Conservation (phyloP, 1,140 invertebrate species). For the Ruditapes philippinarum region DNA sequence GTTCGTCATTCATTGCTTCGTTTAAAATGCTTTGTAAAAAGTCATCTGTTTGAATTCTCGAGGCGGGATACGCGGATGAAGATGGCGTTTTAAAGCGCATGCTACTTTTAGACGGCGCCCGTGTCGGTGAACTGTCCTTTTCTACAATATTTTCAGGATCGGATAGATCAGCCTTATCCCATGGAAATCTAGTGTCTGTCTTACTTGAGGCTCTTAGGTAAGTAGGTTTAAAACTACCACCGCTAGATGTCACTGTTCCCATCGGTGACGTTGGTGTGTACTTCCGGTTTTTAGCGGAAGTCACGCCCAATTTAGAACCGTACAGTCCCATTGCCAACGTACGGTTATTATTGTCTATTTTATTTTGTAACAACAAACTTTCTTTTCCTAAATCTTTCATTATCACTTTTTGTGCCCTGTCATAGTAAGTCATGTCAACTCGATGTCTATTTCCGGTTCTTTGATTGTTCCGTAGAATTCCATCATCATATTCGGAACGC, state of each 20-base stretch:
- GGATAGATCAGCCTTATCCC: slow-evolving; percentile 32
- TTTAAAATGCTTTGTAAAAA: slow-evolving; percentile 60
- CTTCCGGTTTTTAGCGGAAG: slow-evolving; percentile 10
- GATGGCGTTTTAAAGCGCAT: slow-evolving; percentile 3
- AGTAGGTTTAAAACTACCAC: neutral
- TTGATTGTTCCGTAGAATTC: slow-evolving; percentile 65
- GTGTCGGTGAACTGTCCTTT: neutral
- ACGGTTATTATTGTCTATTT: slow-evolving; percentile 43
- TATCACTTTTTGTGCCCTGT: slow-evolving; percentile 59
- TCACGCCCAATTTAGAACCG: slow-evolving; percentile 23
- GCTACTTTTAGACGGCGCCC: slow-evolving; percentile 5
- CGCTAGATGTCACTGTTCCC: neutral
- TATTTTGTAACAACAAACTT: slow-evolving; percentile 45
- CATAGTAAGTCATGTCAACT: slow-evolving; percentile 59
- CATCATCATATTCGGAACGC: slow-evolving; percentile 72
- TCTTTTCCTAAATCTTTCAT: slow-evolving; percentile 66
- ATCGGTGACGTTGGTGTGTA: slow-evolving; percentile 29
- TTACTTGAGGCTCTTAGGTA: neutral
- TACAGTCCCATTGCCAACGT: slow-evolving; percentile 48
- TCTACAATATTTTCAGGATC: neutral
- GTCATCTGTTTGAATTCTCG: slow-evolving; percentile 24
- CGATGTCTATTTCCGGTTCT: slow-evolving; percentile 65
- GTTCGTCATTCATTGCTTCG: slow-evolving; percentile 55
- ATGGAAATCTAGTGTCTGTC: slow-evolving; percentile 49
- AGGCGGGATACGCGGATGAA: neutral